Base-by-base conservation (phyloP, 2,113 vertebrate genomes). In the Sinocyclocheilus rhinocerous region DNA sequence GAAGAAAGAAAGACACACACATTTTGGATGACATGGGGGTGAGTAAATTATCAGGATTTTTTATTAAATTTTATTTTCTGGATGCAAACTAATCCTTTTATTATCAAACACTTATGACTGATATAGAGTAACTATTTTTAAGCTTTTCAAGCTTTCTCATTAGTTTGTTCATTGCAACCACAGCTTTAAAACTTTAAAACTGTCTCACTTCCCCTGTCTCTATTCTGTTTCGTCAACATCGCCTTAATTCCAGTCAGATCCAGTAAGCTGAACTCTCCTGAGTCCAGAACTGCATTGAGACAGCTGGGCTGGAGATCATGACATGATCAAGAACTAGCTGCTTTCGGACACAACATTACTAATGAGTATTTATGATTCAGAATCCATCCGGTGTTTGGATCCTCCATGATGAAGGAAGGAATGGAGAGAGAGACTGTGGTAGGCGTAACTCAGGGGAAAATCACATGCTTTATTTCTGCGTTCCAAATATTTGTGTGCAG, bases 301-400 rank as follows among this genome's bases (percentile, higher is more conserved):
- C 36, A n/a, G 77, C 33, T 39, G 77, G 36, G 20, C 33, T 79
- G 29, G 52, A 79, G 77, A 79, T 57, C 77, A 59, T 59, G 33
- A 61, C 55, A 22, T 39, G 73, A 76, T 50, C 73, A 50, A 76
- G 52, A 61, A 39, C 26, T 22, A 29, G 13, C 55, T 13, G 55
- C 10, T 0, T 63, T 80, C 22, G 29, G 77, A 63, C 36, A 42
- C 18, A 12, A 80, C 52, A 61, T 80, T 36, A 80, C 77, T 80
- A 80, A 80, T 24, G 20, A 80, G 77, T 80, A 80, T 80, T 80
- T 80, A 42, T 80, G 55, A 80, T 39, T 80, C 55, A 10, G 55
- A 42, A 61, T 80, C 52, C 76, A 78, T 55, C 9, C 18, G 11
- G 20, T 22, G 33, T 63, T 80, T 80, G 57, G 36, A 42, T 80